Conservation (phyloP, 2,113 vertebrate genomes). For the Hypocryptadius cinnamomeus region DNA sequence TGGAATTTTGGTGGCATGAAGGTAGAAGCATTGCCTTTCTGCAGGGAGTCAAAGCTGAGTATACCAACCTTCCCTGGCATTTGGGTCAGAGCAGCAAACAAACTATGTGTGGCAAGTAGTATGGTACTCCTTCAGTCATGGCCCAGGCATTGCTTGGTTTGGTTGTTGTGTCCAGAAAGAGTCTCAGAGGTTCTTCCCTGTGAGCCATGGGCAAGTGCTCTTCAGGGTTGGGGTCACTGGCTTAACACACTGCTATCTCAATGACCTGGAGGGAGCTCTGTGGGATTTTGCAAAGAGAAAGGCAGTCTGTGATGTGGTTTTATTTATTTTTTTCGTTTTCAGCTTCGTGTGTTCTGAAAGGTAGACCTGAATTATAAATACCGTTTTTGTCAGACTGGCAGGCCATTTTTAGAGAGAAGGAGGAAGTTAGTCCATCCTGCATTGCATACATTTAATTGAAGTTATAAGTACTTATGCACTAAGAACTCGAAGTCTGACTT, state of each 20-base stretch:
- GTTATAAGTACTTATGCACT: background rate
- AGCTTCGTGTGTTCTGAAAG: background rate
- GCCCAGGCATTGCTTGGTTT: background rate
- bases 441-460: background rate
- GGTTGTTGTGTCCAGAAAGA: background rate
- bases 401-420: background rate
- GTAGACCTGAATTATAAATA: background rate
- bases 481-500: background rate
- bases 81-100: background rate
- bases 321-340: background rate
- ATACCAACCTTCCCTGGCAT: background rate
- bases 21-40: background rate
- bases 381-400: background rate
- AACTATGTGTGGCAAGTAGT: background rate
- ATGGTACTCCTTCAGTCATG: rapidly evolving
- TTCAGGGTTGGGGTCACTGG: background rate
- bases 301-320: background rate
- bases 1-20: background rate
- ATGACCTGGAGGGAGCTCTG: background rate
- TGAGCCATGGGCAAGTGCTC: rapidly evolving
- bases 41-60: background rate
- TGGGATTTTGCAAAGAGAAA: background rate
- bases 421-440: background rate
- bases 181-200: background rate
- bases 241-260: background rate